Evolutionary conservation across 2,888 invertebrate genomes (phyloP).

Genomic region (Habrosyne pyritoides): DNA sequence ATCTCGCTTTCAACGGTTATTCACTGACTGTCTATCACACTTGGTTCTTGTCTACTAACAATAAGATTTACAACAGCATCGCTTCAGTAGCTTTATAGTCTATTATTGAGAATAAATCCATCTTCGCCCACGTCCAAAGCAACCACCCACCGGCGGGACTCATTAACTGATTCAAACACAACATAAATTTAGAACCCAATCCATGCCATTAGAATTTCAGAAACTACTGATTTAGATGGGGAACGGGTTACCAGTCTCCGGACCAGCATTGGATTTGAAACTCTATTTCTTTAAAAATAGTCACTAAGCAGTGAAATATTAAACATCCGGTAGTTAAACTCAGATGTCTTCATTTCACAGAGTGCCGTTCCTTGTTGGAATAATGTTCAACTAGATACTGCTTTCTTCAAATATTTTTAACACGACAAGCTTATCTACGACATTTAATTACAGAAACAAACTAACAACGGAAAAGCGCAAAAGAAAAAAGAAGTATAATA

Average conservation of each 20-base stretch:
- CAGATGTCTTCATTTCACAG: slow-evolving; percentile 48
- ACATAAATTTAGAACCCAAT: slow-evolving; percentile 40
- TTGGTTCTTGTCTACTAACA: background rate
- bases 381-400: slow-evolving; percentile 22
- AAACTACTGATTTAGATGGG: slow-evolving; percentile 33
- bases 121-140: slow-evolving; percentile 29
- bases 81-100: background rate
- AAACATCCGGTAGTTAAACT: slow-evolving; percentile 66
- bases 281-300: slow-evolving; percentile 22
- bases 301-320: slow-evolving; percentile 16
- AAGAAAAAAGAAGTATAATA: slow-evolving; percentile 2
- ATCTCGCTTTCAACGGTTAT: too few relatives aligned
- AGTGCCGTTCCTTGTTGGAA: slow-evolving; percentile 64
- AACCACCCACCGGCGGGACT: slow-evolving; percentile 35
- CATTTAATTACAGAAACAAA: slow-evolving; percentile 2
- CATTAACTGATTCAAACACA: slow-evolving; percentile 43
- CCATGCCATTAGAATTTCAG: slow-evolving; percentile 39
- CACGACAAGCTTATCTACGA: background rate
- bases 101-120: slow-evolving; percentile 26
- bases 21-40: background rate
- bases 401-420: background rate
- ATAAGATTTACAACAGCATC: background rate
- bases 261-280: slow-evolving; percentile 13
- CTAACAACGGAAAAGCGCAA: background rate
- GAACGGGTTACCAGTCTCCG: slow-evolving; percentile 10